Conservation (phyloP, 2,888 invertebrate species). For the Archips crataeganus region DNA sequence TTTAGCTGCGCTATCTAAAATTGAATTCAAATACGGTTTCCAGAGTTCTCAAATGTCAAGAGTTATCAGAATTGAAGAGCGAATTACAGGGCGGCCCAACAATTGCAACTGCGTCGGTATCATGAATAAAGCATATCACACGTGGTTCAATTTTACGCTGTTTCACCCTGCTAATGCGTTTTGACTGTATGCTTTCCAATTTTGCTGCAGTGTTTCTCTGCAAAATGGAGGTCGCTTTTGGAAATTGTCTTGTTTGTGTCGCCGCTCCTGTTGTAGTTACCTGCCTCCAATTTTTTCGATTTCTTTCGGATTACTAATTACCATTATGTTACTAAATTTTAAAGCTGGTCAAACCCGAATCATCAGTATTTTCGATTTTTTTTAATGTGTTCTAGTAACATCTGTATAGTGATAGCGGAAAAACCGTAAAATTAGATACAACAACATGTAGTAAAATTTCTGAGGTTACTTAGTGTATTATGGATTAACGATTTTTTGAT, state of each 20-base stretch:
- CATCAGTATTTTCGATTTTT: too few relatives aligned
- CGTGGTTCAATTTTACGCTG: slow-evolving; percentile 73
- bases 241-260: not conserved
- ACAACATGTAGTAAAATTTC: too few relatives aligned
- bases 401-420: too few relatives aligned
- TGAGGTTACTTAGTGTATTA: too few relatives aligned
- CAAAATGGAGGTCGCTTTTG: slow-evolving; percentile 12
- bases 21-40: not conserved
- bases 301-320: too few relatives aligned
- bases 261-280: not conserved
- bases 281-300: too few relatives aligned
- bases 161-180: slow-evolving; percentile 66
- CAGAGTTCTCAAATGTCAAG: slow-evolving; percentile 61
- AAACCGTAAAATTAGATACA: too few relatives aligned
- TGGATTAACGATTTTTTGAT: too few relatives aligned
- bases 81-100: slow-evolving; percentile 59
- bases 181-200: slow-evolving; percentile 54
- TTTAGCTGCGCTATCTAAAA: too few relatives aligned
- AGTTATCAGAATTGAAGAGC: slow-evolving; percentile 65
- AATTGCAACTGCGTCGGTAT: slow-evolving; percentile 64
- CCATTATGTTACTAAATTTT: too few relatives aligned
- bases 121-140: slow-evolving; percentile 75
- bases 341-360: too few relatives aligned
- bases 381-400: too few relatives aligned
- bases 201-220: slow-evolving; percentile 45